Conservation (phyloP, 2,113 vertebrate genomes). For the Glaucidium brasilianum region DNA sequence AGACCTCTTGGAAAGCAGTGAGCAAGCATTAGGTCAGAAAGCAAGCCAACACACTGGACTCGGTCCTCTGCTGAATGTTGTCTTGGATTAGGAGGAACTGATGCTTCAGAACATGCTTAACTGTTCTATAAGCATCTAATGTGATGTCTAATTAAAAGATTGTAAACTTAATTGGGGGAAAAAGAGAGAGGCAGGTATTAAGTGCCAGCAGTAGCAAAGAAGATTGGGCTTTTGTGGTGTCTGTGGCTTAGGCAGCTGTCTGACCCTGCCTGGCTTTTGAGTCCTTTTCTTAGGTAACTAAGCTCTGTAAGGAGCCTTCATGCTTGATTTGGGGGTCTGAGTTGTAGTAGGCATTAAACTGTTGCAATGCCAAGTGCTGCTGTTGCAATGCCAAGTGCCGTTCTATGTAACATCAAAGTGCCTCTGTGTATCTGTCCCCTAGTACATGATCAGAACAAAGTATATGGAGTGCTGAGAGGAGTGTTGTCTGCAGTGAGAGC, state of each 20-base stretch:
- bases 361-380: neutral
- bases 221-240: neutral
- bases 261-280: neutral
- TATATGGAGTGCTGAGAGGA: neutral
- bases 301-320: neutral
- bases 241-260: neutral
- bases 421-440: neutral
- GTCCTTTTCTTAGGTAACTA: neutral
- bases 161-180: neutral
- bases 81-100: neutral
- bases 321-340: neutral
- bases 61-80: neutral
- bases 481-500: neutral
- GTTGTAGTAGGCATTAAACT: neutral
- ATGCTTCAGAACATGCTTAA: neutral
- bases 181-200: neutral
- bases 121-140: neutral
- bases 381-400: neutral
- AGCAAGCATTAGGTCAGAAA: neutral
- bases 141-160: neutral
- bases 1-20: neutral
- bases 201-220: neutral
- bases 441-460: neutral
- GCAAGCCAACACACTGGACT: rapidly evolving
- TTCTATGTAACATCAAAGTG: neutral